A percentile compares a stretch with the other conserved stretches of the same genome.
phyloP scores from a whole-genome alignment of 2,888 invertebrate species.

The Ptychoptera contaminata region DNA sequence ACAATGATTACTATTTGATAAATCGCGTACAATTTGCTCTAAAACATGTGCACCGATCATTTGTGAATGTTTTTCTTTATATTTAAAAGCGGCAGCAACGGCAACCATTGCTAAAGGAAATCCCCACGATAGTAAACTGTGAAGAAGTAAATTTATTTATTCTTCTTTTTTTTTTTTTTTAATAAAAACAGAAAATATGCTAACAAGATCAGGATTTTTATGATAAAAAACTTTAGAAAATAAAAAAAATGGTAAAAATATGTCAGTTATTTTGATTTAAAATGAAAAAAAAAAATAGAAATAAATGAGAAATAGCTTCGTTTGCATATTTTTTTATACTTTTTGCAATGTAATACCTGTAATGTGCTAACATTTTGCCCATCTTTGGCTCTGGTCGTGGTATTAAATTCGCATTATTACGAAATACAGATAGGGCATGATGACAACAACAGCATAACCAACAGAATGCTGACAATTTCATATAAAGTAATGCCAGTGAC shows the following conservation, averaged over 20 bases:
- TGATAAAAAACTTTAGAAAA: too few relatives aligned
- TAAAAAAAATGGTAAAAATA: too few relatives aligned
- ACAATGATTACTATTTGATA: constrained; percentile 15
- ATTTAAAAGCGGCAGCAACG: constrained; percentile 36
- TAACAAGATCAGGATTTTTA: neutral
- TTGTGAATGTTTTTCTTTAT: constrained; percentile 24
- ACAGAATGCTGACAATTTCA: constrained; percentile 45
- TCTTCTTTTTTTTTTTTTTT: neutral
- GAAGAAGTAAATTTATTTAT: constrained; percentile 13
- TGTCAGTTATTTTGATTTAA: too few relatives aligned
- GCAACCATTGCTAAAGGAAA: constrained; percentile 39
- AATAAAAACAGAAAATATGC: constrained; percentile 2
- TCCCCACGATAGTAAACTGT: constrained; percentile 49
- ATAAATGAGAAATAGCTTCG: too few relatives aligned
- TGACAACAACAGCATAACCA: constrained; percentile 53
- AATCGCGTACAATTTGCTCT: constrained; percentile 12
- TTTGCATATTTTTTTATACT: too few relatives aligned
- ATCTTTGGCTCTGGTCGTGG: constrained; percentile 32
- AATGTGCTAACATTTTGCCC: constrained; percentile 23
- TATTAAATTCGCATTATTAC: constrained; percentile 32
- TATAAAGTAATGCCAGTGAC: constrained; percentile 45
- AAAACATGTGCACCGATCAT: constrained; percentile 10
- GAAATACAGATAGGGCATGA: constrained; percentile 39
- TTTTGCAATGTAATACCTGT: too few relatives aligned
- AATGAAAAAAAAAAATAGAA: too few relatives aligned